A percentile compares a stretch with the other conserved stretches of the same genome.
Evolutionary conservation across 53 echinoderm and acorn worm species (phyloP).

Genomic region (Crossaster papposus): DNA sequence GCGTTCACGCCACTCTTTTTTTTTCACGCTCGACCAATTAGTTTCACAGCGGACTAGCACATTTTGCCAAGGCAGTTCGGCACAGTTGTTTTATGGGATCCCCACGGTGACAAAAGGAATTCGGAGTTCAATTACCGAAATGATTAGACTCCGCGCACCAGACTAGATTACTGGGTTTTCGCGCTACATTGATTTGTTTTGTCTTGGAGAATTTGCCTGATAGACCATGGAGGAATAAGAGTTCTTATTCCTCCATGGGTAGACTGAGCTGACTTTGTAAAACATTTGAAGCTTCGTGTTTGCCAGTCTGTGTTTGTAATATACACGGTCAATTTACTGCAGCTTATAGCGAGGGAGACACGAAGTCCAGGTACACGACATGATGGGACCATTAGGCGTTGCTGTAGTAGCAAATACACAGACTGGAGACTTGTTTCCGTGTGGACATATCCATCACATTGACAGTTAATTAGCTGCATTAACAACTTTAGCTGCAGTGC

Average conservation of each 20-base stretch:
- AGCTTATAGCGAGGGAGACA: neutral
- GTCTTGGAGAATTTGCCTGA: no score
- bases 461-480: no score
- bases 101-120: slow-evolving; percentile 39
- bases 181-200: neutral
- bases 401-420: neutral
- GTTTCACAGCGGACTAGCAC: neutral
- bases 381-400: neutral
- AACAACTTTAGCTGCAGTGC: no score
- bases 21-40: slow-evolving; percentile 6
- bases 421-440: neutral
- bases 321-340: neutral
- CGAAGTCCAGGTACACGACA: neutral
- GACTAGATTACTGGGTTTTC: neutral
- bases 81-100: slow-evolving; percentile 13
- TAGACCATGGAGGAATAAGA: no score
- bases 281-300: neutral
- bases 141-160: slow-evolving; percentile 15
- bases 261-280: neutral
- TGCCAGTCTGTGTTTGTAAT: neutral
- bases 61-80: neutral
- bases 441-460: no score
- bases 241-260: no score
- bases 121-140: slow-evolving; percentile 31
- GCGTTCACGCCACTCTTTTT: slow-evolving; percentile 19